Base-by-base conservation (phyloP, 2,888 invertebrate genomes). In the Copidosoma aretas region DNA sequence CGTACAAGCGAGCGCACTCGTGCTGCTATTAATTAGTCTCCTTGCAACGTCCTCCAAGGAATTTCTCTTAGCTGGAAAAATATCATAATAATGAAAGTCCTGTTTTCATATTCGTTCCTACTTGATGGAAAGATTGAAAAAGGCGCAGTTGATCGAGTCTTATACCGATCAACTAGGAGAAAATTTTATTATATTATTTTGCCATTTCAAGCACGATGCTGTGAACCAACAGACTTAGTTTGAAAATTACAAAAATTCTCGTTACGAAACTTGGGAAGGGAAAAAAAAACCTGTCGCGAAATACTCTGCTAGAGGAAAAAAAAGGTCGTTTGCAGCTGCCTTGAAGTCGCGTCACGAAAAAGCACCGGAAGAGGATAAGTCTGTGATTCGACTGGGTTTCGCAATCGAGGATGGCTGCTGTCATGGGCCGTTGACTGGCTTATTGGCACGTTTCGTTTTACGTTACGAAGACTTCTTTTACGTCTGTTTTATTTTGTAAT, bases 311-410 rank as follows among this genome's bases (percentile, higher is more conserved):
- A 46, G n/a, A 22, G 49, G 49, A 19, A 19, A 61, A 63, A 41
- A 67, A 68, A 65, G 64, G 58, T 69, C 60, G 39, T 65, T 61
- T 61, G 62, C 65, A 58, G 53, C 53, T n/a, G 19, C 41, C 39
- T 21, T 22, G 51, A 1, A 19, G 39, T 22, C 49, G 14, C 56
- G 57, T 17, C 24, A 10, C n/a, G 10, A 19, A 24, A 53, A 63
- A 51, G 71, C 72, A 74, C 75, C 74, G 78, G 78, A 79, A 79
- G 74, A 76, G 78, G 80, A 79, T 80, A 77, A 79, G 79, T 77
- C 41, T 52, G 65, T 61, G 25, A 46, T 3, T 41, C 61, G 54
- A 53, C 43, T 46, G 43, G 61, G 60, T 68, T 67, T 71, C 68
- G 74, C 74, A 74, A 75, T 71, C 68, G 73, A 67, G 71, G 67